Conservation (phyloP, 2,113 vertebrate genomes). For the Pollachius pollachius region DNA sequence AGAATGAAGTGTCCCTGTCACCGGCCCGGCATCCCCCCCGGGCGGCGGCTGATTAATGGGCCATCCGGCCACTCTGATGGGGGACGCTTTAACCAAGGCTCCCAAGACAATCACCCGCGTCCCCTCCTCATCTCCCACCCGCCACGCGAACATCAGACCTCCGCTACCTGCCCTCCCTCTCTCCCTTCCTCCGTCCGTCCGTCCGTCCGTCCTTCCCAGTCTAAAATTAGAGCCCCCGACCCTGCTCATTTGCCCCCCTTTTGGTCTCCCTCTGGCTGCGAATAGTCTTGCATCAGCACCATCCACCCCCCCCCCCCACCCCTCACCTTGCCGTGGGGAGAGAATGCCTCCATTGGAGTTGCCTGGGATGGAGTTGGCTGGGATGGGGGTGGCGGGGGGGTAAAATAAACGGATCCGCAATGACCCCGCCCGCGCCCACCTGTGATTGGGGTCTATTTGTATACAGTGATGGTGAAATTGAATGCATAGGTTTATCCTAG, state of each 20-base stretch:
- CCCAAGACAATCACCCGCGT: slow-evolving; percentile 65
- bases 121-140: slow-evolving; percentile 40
- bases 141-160: slow-evolving; percentile 33
- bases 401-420: not conserved
- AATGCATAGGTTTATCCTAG: not conserved
- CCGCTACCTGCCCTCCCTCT: slow-evolving; percentile 19
- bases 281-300: slow-evolving; percentile 72
- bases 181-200: slow-evolving; percentile 30
- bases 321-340: slow-evolving; percentile 78
- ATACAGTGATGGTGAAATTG: not conserved
- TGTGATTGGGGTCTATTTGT: not conserved
- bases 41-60: slow-evolving; percentile 75
- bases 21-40: slow-evolving; percentile 54
- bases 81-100: slow-evolving; percentile 69
- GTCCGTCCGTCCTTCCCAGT: slow-evolving; percentile 46
- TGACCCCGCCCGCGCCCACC: too few relatives aligned
- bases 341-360: slow-evolving; percentile 60
- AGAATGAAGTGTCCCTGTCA: slow-evolving; percentile 74
- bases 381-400: slow-evolving; percentile 47
- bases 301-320: slow-evolving; percentile 46
- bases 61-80: slow-evolving; percentile 70
- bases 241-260: not conserved
- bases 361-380: slow-evolving; percentile 54
- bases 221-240: slow-evolving; percentile 60
- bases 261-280: slow-evolving; percentile 42